phyloP scores from a whole-genome alignment of 2,113 vertebrate species.

The Ammodytes dubius region DNA sequence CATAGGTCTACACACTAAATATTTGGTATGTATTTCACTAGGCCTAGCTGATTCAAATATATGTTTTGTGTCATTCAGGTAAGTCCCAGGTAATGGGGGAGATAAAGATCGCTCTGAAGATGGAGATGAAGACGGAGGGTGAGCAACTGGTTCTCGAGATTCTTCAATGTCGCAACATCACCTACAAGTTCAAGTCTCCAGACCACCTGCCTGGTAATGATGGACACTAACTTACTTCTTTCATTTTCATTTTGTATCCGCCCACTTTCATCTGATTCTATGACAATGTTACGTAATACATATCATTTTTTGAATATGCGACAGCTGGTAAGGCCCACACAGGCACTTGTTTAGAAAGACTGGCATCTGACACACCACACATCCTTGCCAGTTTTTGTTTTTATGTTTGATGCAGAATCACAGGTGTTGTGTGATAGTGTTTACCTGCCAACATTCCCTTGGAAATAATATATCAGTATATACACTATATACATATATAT shows the following conservation, averaged over 20 bases:
- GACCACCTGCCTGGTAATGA: conserved; percentile 95
- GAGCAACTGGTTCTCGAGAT: conserved; percentile 97
- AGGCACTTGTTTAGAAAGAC: conserved; percentile 22
- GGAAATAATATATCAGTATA: conserved; percentile 1
- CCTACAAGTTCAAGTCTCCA: conserved; percentile 98
- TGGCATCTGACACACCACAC: conserved; percentile 18
- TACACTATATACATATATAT: not conserved
- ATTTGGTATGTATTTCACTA: not conserved
- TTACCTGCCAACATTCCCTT: not conserved
- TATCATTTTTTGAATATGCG: conserved; percentile 7
- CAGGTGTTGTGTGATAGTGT: not conserved
- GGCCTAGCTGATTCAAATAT: not conserved
- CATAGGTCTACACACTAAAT: not conserved
- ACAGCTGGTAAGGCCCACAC: conserved; percentile 59
- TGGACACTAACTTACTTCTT: not conserved
- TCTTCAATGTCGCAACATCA: conserved; percentile 98
- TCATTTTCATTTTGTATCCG: not conserved
- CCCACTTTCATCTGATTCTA: not conserved
- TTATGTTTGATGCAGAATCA: not conserved
- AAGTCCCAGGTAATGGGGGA: conserved; percentile 98
- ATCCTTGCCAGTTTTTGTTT: conserved; percentile 25
- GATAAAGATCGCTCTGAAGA: conserved; percentile 98
- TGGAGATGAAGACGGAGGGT: conserved; percentile 98
- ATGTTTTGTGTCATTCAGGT: conserved; percentile 78
- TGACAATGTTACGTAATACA: not conserved